A percentile compares a stretch with the other conserved stretches of the same genome.
These are phyloP conservation scores for Oenanthe oenanthe DNA, from an alignment of 2,113 vertebrate genomes.

Conservation along the genomic window DNA sequence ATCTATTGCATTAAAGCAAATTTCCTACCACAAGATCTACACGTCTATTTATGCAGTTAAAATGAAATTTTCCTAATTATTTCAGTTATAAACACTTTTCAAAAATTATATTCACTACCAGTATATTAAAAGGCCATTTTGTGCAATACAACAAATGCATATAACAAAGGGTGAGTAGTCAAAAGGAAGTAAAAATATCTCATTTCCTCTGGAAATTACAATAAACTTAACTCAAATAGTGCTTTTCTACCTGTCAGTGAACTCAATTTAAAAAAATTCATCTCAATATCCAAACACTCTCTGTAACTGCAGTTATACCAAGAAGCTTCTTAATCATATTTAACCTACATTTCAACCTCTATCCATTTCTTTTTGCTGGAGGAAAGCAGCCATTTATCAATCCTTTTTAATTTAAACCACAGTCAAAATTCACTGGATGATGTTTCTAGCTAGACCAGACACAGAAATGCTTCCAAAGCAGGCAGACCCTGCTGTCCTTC, in stretches of 20 bases:
- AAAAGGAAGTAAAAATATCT: not conserved
- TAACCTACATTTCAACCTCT: not conserved
- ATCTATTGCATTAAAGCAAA: not conserved
- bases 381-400: not conserved
- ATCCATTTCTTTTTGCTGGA: not conserved
- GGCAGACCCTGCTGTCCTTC: not conserved
- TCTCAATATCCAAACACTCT: not conserved
- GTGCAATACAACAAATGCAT: not conserved
- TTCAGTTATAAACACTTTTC: not conserved
- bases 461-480: not conserved
- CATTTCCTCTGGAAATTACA: not conserved
- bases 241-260: not conserved
- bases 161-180: not conserved
- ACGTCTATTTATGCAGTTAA: not conserved
- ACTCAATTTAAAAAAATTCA: not conserved
- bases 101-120: not conserved
- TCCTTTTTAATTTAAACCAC: not conserved
- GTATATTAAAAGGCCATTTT: not conserved
- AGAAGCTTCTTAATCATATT: not conserved
- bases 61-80: not conserved
- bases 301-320: not conserved
- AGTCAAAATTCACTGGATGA: not conserved
- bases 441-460: not conserved
- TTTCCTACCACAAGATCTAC: not conserved
- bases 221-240: not conserved